phyloP scores from a whole-genome alignment of 2,888 invertebrate species.

The Oasisia sp. region DNA sequence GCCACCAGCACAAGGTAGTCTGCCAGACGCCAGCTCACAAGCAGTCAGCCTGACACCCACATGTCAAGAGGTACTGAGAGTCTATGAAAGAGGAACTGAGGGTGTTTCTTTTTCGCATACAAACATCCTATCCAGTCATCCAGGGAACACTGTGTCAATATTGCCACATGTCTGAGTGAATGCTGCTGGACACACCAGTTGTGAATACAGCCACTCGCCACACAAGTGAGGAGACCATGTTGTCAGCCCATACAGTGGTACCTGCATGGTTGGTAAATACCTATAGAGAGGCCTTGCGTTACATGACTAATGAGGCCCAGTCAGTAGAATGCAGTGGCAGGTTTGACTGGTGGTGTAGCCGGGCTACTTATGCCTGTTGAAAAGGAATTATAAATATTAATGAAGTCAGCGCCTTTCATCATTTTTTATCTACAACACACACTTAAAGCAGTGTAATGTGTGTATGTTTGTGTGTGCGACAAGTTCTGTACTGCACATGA shows the following conservation, averaged over 20 bases:
- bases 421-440: neutral
- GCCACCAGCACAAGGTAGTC: neutral
- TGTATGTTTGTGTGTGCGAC: neutral
- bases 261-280: neutral
- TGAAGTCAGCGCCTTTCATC: neutral
- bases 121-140: neutral
- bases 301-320: neutral
- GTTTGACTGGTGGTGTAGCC: neutral
- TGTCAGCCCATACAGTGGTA: neutral
- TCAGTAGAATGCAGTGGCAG: neutral
- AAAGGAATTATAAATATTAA: neutral
- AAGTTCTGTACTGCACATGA: neutral
- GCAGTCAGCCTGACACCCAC: neutral
- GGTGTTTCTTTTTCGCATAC: neutral
- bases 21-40: neutral
- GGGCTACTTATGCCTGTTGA: neutral
- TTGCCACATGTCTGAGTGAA: neutral
- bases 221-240: neutral
- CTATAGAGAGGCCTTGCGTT: neutral
- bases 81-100: neutral
- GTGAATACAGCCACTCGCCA: neutral
- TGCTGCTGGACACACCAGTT: neutral
- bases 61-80: neutral
- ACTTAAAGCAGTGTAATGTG: neutral
- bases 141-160: neutral